Conservation (phyloP, 1,140 invertebrate species). For the Formica selysi region DNA sequence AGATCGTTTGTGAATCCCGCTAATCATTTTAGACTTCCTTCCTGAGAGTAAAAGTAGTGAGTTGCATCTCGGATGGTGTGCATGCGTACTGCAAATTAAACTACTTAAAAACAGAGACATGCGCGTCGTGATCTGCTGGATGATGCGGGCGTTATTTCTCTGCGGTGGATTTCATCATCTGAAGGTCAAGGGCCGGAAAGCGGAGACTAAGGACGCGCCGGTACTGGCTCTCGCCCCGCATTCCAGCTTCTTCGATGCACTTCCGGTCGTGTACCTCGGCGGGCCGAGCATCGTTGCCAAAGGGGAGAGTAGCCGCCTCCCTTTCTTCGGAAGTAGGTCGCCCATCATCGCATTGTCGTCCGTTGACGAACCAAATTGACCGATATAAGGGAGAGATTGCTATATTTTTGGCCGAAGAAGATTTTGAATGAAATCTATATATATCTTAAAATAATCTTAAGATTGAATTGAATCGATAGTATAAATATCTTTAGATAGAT, state of each 20-base stretch:
- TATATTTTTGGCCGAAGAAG: not conserved
- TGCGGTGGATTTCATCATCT: conserved; percentile 93
- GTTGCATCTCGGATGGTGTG: conserved; percentile 33
- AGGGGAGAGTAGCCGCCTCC: conserved; percentile 91
- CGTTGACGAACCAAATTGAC: not conserved
- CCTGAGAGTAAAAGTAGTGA: conserved; percentile 39
- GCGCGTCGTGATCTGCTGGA: conserved; percentile 88
- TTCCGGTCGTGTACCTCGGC: conserved; percentile 92
- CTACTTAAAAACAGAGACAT: conserved; percentile 84
- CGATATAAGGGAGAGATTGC: not conserved
- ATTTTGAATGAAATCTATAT: no score
- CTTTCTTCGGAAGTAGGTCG: conserved; percentile 95
- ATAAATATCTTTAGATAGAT: not conserved
- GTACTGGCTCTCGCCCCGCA: conserved; percentile 96
- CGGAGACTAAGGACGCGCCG: conserved; percentile 91
- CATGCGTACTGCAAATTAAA: conserved; percentile 60
- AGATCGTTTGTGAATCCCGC: not conserved
- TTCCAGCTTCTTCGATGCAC: conserved; percentile 96
- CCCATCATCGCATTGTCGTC: conserved; percentile 52
- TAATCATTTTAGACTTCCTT: not conserved
- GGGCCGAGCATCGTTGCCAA: conserved; percentile 96
- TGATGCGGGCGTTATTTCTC: conserved; percentile 92
- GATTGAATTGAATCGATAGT: not conserved
- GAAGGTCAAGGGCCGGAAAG: conserved; percentile 89
- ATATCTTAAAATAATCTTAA: not conserved